Evolutionary conservation across 2,113 vertebrate genomes (phyloP).

Genomic region (Mustela lutreola): DNA sequence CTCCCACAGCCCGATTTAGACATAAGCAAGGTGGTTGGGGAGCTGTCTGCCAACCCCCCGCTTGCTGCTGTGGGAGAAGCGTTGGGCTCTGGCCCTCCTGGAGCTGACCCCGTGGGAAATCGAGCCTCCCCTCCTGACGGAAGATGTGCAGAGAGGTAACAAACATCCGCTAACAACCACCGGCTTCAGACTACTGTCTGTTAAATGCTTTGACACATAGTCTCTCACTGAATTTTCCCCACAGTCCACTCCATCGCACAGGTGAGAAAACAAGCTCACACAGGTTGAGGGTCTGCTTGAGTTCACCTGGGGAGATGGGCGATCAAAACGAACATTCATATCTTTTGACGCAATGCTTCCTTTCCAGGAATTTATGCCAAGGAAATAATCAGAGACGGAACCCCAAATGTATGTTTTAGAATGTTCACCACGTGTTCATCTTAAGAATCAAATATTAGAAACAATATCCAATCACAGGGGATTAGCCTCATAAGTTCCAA

Average conservation of each 20-base stretch:
- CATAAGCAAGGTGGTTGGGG: neutral
- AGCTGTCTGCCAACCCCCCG: neutral
- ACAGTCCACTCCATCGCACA: neutral
- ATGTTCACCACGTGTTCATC: neutral
- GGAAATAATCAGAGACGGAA: neutral
- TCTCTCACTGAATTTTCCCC: neutral
- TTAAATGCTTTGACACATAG: neutral
- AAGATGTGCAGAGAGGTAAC: neutral
- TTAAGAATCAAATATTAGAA: constrained; percentile 41
- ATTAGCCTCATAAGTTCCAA: constrained; percentile 4
- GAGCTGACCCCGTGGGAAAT: neutral
- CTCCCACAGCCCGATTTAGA: neutral
- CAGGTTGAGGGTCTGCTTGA: neutral
- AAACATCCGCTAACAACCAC: neutral
- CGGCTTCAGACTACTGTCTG: neutral
- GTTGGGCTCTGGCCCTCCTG: neutral
- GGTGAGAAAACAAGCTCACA: neutral
- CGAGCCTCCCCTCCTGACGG: neutral
- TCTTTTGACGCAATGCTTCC: neutral
- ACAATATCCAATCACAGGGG: neutral
- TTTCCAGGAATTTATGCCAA: constrained; percentile 9
- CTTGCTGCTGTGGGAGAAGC: neutral
- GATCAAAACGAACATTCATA: neutral
- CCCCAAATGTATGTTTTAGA: neutral
- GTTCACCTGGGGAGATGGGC: neutral